Evolutionary conservation across 1,140 invertebrate species (phyloP).

Genomic region (Neoseiulus cucumeris): DNA sequence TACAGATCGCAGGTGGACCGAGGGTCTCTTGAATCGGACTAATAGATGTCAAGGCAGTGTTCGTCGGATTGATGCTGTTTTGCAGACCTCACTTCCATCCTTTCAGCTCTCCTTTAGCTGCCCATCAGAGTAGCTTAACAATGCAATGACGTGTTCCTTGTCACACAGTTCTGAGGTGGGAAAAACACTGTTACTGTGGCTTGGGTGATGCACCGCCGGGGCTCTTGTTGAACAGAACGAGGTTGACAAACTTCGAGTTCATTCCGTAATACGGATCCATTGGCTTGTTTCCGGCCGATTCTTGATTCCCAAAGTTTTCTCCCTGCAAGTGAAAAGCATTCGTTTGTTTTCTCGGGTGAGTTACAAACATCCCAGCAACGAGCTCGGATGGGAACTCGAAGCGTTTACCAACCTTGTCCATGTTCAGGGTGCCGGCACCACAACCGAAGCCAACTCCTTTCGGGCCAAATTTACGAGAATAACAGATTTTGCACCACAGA

Average conservation of each 20-base stretch:
- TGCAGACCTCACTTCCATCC: too few species aligned
- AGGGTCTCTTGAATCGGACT: too few species aligned
- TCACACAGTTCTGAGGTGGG: too few species aligned
- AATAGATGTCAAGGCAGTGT: too few species aligned
- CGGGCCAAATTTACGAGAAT: constrained; percentile 86
- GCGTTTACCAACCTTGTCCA: constrained; percentile 44
- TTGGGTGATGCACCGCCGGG: neutral
- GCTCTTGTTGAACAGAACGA: neutral
- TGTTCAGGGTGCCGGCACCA: constrained; percentile 85
- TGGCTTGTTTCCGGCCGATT: neutral
- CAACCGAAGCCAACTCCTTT: constrained; percentile 95
- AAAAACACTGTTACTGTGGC: neutral
- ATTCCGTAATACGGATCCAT: constrained; percentile 10
- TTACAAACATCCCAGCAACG: neutral
- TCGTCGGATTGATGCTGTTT: too few species aligned
- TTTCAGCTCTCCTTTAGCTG: too few species aligned
- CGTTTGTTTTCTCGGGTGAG: neutral
- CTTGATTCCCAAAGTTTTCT: constrained; percentile 1
- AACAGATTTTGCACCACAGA: constrained; percentile 88
- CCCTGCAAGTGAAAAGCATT: neutral
- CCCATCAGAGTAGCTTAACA: too few species aligned
- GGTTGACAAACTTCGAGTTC: constrained; percentile 4
- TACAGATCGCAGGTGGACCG: too few species aligned
- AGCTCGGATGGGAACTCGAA: neutral
- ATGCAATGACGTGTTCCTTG: too few species aligned